These are phyloP conservation scores for Redunca redunca DNA, from an alignment of 2,113 vertebrate species.

Conservation along the genomic window DNA sequence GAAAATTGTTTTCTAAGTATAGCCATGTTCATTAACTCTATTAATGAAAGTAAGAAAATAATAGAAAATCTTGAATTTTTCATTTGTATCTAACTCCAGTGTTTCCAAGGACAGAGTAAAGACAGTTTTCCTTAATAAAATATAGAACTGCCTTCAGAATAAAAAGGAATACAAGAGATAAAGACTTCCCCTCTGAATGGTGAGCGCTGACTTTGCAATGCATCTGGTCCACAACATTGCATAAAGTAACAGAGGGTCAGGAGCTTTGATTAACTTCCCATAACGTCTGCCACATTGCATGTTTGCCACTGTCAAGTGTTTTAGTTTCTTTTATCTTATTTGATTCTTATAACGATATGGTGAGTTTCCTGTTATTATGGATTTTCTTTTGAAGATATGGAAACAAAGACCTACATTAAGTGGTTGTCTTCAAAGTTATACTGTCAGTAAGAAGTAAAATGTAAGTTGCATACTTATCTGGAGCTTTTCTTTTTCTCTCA, in stretches of 20 bases:
- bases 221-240: rapidly evolving
- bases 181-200: rapidly evolving
- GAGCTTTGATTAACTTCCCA: rapidly evolving
- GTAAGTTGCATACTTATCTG: rapidly evolving
- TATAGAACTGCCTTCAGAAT: rapidly evolving
- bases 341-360: rapidly evolving
- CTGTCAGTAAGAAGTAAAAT: not conserved
- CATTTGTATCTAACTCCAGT: not conserved
- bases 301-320: not conserved
- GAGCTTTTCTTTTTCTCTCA: not conserved
- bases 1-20: not conserved
- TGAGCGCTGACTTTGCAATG: rapidly evolving
- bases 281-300: rapidly evolving
- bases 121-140: not conserved
- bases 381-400: not conserved
- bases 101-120: not conserved
- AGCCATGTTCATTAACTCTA: not conserved
- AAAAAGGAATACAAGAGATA: rapidly evolving
- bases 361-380: too few species aligned
- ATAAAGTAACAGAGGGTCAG: not conserved
- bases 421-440: not conserved
- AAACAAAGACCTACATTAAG: not conserved
- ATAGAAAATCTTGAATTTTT: not conserved
- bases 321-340: not conserved
- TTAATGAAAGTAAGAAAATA: not conserved